Base-by-base conservation (phyloP, 2,888 invertebrate genomes). In the Cephus pulcher region DNA sequence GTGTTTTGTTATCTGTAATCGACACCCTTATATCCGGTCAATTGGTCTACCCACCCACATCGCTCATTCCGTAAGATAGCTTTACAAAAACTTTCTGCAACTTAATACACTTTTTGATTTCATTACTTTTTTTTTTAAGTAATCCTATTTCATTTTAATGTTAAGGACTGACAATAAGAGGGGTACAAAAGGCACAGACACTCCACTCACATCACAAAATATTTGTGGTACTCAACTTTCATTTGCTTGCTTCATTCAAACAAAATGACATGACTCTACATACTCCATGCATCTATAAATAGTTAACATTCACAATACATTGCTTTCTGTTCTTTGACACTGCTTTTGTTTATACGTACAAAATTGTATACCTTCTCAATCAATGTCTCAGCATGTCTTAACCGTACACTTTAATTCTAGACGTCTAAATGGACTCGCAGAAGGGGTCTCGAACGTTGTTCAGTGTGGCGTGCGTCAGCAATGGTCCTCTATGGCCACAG, bases 31-130 rank as follows among this genome's bases (percentile, higher is more conserved):
- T 95, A 1, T 93, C 95, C 79, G 97, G 97, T 2, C 96, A 96
- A 88, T 91, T 97, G 78, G 94, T 95, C n/a, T 97, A 97, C 90
- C 97, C 97, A 34, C 93, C 95, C 23, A 94, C 95, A 23, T 97
- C 97, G 11, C 90, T 97, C 84, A 96, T 97, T 84, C 96, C 97
- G 97, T 97, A 93, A 71, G 71, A 33, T 71, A 56, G 40, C 40
- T 56, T 23, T 56, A 56, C 40, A 23, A 23, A 23, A 6, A 56
- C 40, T 56, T 23, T 56, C 40, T 6, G 4, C 1, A 0, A 40
- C 15, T 15, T 40, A 15, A 40, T 40, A 40, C 15, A 40, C 40
- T 15, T 40, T 56, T 56, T 15, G 6, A 37, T 56, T 56, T 15
- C 2, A 56, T 23, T 23, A 56, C 40, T 9, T 23, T 56, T 32